Evolutionary conservation across 2,113 vertebrate species (phyloP).

Genomic region (Hemiprocne comata): DNA sequence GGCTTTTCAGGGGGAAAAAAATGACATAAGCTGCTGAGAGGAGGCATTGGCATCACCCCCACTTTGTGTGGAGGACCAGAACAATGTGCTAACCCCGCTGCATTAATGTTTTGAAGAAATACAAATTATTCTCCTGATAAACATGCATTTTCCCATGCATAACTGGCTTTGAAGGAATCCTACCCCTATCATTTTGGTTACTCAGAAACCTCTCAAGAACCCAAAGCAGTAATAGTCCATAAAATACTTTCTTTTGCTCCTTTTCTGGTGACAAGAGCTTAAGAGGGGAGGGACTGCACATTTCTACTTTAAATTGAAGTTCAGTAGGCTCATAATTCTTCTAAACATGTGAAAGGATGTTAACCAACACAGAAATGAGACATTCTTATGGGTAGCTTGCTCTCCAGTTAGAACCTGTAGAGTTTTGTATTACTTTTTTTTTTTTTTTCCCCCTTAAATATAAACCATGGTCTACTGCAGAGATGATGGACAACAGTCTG

Average conservation of each 20-base stretch:
- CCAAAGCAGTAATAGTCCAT: background rate
- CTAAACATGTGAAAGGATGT: background rate
- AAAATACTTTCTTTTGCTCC: background rate
- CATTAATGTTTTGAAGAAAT: background rate
- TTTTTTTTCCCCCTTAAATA: background rate
- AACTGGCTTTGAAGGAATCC: background rate
- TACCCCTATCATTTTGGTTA: background rate
- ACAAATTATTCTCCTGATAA: background rate
- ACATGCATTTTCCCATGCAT: background rate
- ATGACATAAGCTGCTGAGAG: background rate
- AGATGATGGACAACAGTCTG: background rate
- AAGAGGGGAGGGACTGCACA: background rate
- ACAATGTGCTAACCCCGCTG: accelerated
- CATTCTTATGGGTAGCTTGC: background rate
- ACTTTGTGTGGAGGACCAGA: background rate
- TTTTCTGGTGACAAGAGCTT: background rate
- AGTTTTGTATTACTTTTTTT: background rate
- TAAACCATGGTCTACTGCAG: background rate
- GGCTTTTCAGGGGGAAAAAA: background rate
- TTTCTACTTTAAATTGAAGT: background rate
- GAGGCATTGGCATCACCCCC: background rate
- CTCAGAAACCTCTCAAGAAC: background rate
- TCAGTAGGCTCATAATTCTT: background rate
- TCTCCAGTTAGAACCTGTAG: background rate
- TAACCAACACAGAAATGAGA: background rate